Evolutionary conservation across 2,888 invertebrate species (phyloP), one percentile per base, ranked within the genome.

Genomic region (Listrodromus nycthemerus): DNA sequence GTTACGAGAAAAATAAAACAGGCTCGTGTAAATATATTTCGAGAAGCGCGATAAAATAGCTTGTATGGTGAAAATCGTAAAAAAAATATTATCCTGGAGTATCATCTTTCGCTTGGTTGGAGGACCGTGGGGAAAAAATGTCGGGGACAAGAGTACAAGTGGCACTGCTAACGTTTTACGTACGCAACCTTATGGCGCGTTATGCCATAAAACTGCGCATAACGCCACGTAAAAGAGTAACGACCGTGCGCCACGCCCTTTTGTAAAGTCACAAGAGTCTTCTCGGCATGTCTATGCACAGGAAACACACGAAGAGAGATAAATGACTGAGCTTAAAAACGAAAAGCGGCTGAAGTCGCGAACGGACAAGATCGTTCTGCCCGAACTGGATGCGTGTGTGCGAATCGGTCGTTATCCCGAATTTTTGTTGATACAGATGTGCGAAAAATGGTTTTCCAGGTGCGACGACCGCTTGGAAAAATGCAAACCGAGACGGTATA

Each of bases 191-290:
- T 71, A 73, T 63, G 67, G 50, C 50, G 65, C 70, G 66, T 61
- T 67, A 61, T 50, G 75, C 52, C 4, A 27, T 65, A 81, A 81
- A 84, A 78, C 48, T 66, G 19, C 58, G 52, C 27, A 63, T 16
- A 48, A 75, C 74, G 79, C 73, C 83, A 33, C 69, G 45, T 67
- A 52, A 37, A 13, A 78, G 77, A 81, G 58, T 84, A 81, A 84
- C 78, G 84, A 81, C 65, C 65, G 63, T 81, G 48, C 50, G 77
- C 78, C 84, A 80, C 84, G 77, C 80, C 84, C 74, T 78, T 74
- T 48, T n/a, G 77, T 69, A 65, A 80, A 80, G 76, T 61, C 71
- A 65, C 61, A 79, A 52, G 41, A 27, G 37, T 76, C 67, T 37
- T 61, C 65, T 30, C 48, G 65, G 24, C 65, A 30, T 50, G 69